These are phyloP conservation scores for Apostichopus leukothele DNA, from an alignment of 53 echinoderm and acorn worm species.

Conservation along the genomic window DNA sequence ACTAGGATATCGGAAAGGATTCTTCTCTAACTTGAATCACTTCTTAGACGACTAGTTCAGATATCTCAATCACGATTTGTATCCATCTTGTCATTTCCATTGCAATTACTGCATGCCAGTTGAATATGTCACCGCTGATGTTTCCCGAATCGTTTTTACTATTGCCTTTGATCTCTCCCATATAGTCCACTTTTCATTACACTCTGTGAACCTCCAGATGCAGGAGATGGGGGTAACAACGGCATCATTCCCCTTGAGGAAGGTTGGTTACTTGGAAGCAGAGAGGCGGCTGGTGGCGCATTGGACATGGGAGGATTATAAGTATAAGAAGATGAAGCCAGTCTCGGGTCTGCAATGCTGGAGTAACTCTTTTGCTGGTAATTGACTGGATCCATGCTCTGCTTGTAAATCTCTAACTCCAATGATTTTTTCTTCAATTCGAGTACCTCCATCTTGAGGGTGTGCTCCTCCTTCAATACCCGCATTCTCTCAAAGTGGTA, in stretches of 20 bases:
- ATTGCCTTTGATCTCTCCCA: not conserved
- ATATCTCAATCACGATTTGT: too few relatives aligned
- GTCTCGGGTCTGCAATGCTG: not conserved
- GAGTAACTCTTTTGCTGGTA: not conserved
- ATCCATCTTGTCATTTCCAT: too few relatives aligned
- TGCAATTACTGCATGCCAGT: too few relatives aligned
- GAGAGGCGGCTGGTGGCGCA: not conserved
- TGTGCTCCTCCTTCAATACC: conserved; percentile 36
- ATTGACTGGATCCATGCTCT: not conserved
- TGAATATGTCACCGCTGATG: too few relatives aligned
- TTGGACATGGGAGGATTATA: not conserved
- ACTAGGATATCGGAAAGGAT: too few relatives aligned
- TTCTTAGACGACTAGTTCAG: too few relatives aligned
- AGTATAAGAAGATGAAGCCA: not conserved
- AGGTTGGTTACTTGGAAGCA: too few relatives aligned
- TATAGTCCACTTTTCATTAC: not conserved
- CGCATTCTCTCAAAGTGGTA: conserved; percentile 27
- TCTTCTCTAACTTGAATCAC: too few relatives aligned
- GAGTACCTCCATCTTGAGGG: conserved; percentile 28
- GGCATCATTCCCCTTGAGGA: not conserved
- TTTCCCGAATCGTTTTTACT: too few relatives aligned
- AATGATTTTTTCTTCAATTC: conserved; percentile 25
- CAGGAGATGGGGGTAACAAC: not conserved
- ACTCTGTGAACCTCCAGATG: not conserved
- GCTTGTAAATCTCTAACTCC: not conserved